A percentile compares a stretch with the other conserved stretches of the same genome.
Evolutionary conservation across 2,113 vertebrate genomes (phyloP).

Genomic region (Donacobius atricapilla): DNA sequence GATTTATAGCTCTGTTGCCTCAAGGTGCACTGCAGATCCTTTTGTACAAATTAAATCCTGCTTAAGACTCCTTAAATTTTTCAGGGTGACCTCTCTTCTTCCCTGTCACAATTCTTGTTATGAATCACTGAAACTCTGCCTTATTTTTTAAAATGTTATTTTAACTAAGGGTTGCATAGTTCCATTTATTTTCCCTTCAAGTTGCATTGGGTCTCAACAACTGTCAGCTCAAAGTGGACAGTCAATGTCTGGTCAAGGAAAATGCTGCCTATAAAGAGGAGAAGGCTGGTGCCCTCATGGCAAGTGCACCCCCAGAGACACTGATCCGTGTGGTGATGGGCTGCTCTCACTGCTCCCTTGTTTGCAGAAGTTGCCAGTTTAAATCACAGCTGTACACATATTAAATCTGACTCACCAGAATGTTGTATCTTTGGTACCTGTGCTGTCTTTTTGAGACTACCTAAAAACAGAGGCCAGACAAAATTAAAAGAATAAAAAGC

Average conservation of each 20-base stretch:
- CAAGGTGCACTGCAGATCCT: slow-evolving; percentile 33
- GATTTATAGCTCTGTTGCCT: slow-evolving; percentile 49
- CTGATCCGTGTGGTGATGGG: not conserved
- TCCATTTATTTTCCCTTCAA: not conserved
- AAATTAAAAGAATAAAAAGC: not conserved
- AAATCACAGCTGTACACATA: not conserved
- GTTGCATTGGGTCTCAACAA: not conserved
- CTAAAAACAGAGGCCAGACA: not conserved
- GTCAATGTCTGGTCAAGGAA: not conserved
- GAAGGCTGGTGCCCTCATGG: fast-evolving
- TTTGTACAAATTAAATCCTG: slow-evolving; percentile 50
- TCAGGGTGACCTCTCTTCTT: slow-evolving; percentile 50
- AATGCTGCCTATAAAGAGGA: not conserved
- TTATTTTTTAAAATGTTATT: slow-evolving; percentile 21
- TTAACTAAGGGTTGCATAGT: not conserved
- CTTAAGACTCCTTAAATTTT: slow-evolving; percentile 49
- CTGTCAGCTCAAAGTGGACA: not conserved
- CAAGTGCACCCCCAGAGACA: not conserved
- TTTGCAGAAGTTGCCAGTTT: not conserved
- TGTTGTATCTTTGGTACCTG: not conserved
- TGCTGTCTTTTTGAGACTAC: not conserved
- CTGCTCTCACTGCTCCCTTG: not conserved
- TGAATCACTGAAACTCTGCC: not conserved
- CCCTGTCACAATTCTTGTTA: not conserved
- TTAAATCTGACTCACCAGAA: not conserved